Evolutionary conservation across 2,797 vertebrate genomes (phyloP), one percentile per base, ranked within the genome.

Genomic region (Aeoliscus strigatus): DNA sequence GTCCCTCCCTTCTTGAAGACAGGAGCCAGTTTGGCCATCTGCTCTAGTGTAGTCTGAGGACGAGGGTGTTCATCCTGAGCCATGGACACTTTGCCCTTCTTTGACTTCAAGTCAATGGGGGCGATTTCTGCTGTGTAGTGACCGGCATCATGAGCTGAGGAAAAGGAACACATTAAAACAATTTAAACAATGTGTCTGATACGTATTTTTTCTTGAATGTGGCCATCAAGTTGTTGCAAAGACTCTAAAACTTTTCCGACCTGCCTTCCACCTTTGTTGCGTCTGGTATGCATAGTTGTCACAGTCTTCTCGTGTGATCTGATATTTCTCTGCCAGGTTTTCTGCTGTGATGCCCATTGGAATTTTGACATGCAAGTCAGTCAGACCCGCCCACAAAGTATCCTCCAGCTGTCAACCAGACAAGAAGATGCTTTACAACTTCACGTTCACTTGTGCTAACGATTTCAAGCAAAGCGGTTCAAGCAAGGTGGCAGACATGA

Each of bases 1-100:
- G 92, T 93, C 2, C 96, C 96, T 2, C 89, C 91, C 70, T 98
- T 96, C 80, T 98, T 98, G 56, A 99, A 99, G 53, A 99, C 83
- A 0, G 91, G 11, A 0, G 91, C 79, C 9, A 99, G 91, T 41
- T 94, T 98, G 6, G 83, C 88, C 83, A 97, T 41, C 28, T 96
- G 91, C 6, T 98, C 94, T 68, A 90, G 49, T 0, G 93, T 96
- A 10, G 90, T 92, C 40, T 97, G 91, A 21, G 94, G 94, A 26
- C 92, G 91, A 0, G 94, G 86, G 46, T 97, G 94, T 63, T 99
- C 96, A 0, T 99, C 96, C 13, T 89, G 83, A 16, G 88, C 75
- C 89, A 99, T 79, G 4, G 56, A 49, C 67, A 91, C 88, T 10
- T 92, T 94, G 4, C 92, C 93, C 56, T 98, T 99, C 62, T 57